Evolutionary conservation across 2,113 vertebrate genomes (phyloP).

Genomic region (Colius striatus): DNA sequence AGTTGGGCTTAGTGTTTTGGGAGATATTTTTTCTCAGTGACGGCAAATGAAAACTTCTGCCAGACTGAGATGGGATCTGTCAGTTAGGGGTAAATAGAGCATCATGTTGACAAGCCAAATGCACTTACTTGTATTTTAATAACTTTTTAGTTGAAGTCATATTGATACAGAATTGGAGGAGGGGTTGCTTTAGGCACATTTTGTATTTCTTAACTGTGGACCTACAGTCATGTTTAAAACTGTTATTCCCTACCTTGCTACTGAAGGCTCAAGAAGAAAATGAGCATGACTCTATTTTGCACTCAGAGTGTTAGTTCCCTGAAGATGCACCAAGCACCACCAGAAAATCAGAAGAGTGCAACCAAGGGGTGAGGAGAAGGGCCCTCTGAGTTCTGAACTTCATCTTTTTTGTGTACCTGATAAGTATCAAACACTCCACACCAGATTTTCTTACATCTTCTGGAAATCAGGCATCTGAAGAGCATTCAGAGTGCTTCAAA

Average conservation of each 20-base stretch:
- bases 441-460: rapidly evolving
- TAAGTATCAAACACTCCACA: too few relatives aligned
- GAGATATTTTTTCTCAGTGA: conserved; percentile 25
- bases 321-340: not conserved
- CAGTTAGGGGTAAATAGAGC: not conserved
- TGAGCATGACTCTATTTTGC: not conserved
- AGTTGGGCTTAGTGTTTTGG: not conserved
- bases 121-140: not conserved
- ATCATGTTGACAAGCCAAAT: not conserved
- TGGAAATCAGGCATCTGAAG: not conserved
- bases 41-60: not conserved
- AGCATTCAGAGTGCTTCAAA: rapidly evolving
- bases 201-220: not conserved
- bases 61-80: not conserved
- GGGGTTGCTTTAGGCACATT: not conserved
- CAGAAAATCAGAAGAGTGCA: not conserved
- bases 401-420: not conserved
- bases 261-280: not conserved
- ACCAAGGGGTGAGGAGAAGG: not conserved
- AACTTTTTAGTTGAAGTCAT: not conserved
- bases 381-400: not conserved
- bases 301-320: not conserved
- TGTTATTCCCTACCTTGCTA: not conserved
- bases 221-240: not conserved
- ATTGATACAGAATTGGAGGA: rapidly evolving